Evolutionary conservation across 2,888 invertebrate genomes (phyloP).

Genomic region (Drosophila cyrtoloma): DNA sequence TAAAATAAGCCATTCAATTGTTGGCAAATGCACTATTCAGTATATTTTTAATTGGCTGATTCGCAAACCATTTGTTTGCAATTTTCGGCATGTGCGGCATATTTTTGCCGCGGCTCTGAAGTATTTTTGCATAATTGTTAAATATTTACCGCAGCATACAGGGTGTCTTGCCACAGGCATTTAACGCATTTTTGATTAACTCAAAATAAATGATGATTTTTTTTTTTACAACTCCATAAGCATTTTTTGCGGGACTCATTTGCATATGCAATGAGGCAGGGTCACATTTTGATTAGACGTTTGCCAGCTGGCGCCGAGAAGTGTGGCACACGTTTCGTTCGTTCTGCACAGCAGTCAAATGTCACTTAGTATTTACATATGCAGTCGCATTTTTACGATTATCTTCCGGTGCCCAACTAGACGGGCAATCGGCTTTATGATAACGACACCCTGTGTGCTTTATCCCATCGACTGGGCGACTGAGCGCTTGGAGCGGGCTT

Average conservation of each 20-base stretch:
- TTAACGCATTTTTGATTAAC: conserved; percentile 13
- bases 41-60: conserved; percentile 29
- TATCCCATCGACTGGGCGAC: background rate
- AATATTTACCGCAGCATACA: conserved; percentile 47
- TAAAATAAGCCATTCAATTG: background rate
- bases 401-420: conserved; percentile 34
- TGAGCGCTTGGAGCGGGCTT: background rate
- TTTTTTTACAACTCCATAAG: conserved; percentile 12
- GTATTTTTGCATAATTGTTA: conserved; percentile 55
- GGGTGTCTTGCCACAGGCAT: conserved; percentile 29
- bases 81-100: conserved; percentile 11
- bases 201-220: conserved; percentile 4
- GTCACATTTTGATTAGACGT: conserved; percentile 49
- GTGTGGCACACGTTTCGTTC: conserved; percentile 20
- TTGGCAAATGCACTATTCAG: conserved; percentile 1
- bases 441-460: conserved; percentile 50
- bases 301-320: conserved; percentile 30
- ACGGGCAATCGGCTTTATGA: conserved; percentile 56
- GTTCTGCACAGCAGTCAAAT: conserved; percentile 19
- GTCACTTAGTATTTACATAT: conserved; percentile 54
- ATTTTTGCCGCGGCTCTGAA: conserved; percentile 7
- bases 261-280: conserved; percentile 31
- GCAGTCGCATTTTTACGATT: conserved; percentile 47
- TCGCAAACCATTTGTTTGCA: conserved; percentile 16
- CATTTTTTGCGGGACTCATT: conserved; percentile 17